These are phyloP conservation scores for Halesus radiatus DNA, from an alignment of 1,140 invertebrate genomes.

Conservation along the genomic window DNA sequence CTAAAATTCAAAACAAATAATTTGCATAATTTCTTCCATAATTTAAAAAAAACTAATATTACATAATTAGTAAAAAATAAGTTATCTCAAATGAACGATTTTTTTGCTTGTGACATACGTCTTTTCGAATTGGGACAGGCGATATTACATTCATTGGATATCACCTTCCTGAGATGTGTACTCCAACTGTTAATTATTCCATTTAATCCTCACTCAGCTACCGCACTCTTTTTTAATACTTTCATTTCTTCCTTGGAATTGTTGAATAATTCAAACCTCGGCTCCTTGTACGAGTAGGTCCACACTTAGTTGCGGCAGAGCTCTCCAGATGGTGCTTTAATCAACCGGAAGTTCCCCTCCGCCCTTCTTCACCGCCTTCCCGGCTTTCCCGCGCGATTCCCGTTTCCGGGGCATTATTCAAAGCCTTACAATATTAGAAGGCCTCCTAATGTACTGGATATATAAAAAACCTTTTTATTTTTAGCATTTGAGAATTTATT, in stretches of 20 bases:
- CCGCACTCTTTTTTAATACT: neutral
- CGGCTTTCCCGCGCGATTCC: slow-evolving; percentile 20
- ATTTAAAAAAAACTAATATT: no score
- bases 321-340: slow-evolving; percentile 49
- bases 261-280: slow-evolving; percentile 47
- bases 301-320: slow-evolving; percentile 25
- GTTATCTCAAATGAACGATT: no score
- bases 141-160: no score
- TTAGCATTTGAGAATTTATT: neutral
- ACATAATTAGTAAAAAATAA: no score
- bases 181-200: no score
- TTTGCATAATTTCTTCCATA: no score
- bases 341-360: slow-evolving; percentile 37
- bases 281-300: neutral
- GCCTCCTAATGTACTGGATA: neutral
- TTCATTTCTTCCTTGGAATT: slow-evolving; percentile 1
- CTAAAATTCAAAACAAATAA: no score
- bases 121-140: no score
- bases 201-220: neutral
- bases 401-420: slow-evolving; percentile 27
- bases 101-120: no score
- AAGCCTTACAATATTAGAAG: neutral
- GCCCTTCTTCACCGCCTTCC: neutral
- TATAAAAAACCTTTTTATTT: neutral
- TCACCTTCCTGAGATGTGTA: no score